Evolutionary conservation across 2,113 vertebrate species (phyloP).

Genomic region (Cheilinus undulatus): DNA sequence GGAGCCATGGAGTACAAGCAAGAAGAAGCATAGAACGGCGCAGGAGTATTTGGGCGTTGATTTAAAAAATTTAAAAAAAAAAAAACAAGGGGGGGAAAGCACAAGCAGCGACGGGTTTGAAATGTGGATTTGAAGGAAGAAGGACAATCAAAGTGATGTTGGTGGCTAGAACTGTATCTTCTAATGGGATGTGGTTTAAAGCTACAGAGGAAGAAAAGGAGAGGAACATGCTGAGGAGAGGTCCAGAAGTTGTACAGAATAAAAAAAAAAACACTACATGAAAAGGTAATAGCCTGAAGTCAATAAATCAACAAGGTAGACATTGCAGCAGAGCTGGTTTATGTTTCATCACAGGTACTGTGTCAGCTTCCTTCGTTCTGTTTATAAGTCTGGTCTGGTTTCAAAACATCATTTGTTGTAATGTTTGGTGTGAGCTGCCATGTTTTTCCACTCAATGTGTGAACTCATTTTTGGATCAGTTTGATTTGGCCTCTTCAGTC

Average conservation of each 20-base stretch:
- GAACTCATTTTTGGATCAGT: background rate
- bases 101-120: slow-evolving; percentile 24
- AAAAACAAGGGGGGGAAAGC: slow-evolving; percentile 2
- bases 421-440: slow-evolving; percentile 1
- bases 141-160: slow-evolving; percentile 42
- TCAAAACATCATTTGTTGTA: background rate
- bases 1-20: slow-evolving; percentile 46
- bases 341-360: background rate
- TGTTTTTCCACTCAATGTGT: background rate
- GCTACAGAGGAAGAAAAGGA: slow-evolving; percentile 26
- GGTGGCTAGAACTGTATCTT: slow-evolving; percentile 23
- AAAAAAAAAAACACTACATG: slow-evolving; percentile 29
- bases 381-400: background rate
- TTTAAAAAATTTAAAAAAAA: background rate
- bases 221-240: background rate
- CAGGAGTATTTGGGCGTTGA: background rate
- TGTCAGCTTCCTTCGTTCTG: background rate
- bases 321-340: slow-evolving; percentile 4
- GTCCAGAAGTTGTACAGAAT: slow-evolving; percentile 18
- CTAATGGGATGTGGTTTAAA: slow-evolving; percentile 20
- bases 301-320: slow-evolving; percentile 2
- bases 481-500: background rate
- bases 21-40: slow-evolving; percentile 46
- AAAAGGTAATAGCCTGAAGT: slow-evolving; percentile 4
- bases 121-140: background rate